phyloP scores from a whole-genome alignment of 2,113 vertebrate species.

The Spilogale gracilis region DNA sequence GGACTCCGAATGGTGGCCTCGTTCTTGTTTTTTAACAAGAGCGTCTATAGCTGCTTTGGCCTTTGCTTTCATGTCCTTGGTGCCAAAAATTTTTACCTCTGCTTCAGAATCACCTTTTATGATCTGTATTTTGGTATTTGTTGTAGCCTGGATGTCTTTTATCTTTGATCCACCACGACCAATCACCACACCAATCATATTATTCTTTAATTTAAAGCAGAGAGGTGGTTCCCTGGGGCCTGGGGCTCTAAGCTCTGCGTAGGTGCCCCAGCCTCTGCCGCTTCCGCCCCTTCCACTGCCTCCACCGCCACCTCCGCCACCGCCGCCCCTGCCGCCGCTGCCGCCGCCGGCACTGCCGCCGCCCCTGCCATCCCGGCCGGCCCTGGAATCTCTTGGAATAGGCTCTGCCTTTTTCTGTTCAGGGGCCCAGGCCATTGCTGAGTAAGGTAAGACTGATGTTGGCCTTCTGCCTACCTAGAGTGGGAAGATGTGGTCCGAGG shows the following conservation, averaged over 20 bases:
- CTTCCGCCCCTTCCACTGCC: no score
- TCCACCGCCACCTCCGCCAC: no score
- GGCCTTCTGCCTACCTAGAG: not conserved
- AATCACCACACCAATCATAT: conserved; percentile 63
- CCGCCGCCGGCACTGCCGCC: not conserved
- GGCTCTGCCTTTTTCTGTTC: not conserved
- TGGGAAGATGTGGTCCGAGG: rapidly evolving
- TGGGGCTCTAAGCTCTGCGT: rapidly evolving
- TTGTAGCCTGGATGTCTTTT: conserved; percentile 90
- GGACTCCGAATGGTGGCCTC: not conserved
- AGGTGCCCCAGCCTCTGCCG: rapidly evolving
- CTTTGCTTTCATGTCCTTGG: conserved; percentile 87
- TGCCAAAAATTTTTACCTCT: conserved; percentile 91
- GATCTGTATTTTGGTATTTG: conserved; percentile 92
- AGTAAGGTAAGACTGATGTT: no score
- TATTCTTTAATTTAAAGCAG: not conserved
- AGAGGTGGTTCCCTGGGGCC: not conserved
- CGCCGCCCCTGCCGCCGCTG: not conserved
- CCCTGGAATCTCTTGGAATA: not conserved
- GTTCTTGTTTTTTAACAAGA: conserved; percentile 78
- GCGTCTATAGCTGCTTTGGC: conserved; percentile 91
- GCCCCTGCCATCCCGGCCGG: not conserved
- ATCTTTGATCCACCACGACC: conserved; percentile 92
- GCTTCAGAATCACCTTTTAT: conserved; percentile 86
- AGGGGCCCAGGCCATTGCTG: not conserved